A percentile compares a stretch with the other conserved stretches of the same genome.
phyloP scores from a whole-genome alignment of 2,888 invertebrate species.

The Eretmocerus hayati region DNA sequence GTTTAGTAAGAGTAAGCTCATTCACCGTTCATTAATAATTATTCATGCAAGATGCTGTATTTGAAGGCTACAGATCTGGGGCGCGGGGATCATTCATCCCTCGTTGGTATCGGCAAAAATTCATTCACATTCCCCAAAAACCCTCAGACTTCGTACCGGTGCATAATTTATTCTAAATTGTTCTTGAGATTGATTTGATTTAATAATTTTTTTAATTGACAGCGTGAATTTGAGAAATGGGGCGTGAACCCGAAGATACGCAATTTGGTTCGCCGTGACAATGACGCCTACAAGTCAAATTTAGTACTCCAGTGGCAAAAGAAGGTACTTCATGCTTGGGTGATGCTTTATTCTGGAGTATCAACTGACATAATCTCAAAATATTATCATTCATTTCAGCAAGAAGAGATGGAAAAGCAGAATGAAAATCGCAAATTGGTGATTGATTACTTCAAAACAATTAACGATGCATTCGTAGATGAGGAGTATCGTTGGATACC shows the following conservation, averaged over 20 bases:
- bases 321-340: slow-evolving; percentile 34
- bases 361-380: not conserved
- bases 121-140: too few relatives aligned
- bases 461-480: slow-evolving; percentile 27
- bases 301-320: slow-evolving; percentile 40
- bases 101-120: too few relatives aligned
- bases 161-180: too few relatives aligned
- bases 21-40: too few relatives aligned
- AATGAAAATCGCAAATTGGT: slow-evolving; percentile 41
- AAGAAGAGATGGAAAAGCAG: slow-evolving; percentile 41
- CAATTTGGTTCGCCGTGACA: slow-evolving; percentile 39
- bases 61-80: too few relatives aligned
- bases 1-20: too few relatives aligned
- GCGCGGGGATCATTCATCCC: too few relatives aligned
- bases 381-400: slow-evolving; percentile 25
- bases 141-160: too few relatives aligned
- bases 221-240: slow-evolving; percentile 42
- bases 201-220: slow-evolving; percentile 3
- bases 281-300: slow-evolving; percentile 39
- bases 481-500: slow-evolving; percentile 49
- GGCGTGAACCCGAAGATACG: slow-evolving; percentile 38
- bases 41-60: too few relatives aligned
- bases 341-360: too few relatives aligned
- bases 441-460: slow-evolving; percentile 38
- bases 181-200: not conserved